Percentiles rank a stretch among this genome's conserved stretches.
Evolutionary conservation across 2,797 vertebrate genomes (phyloP).

Genomic region (Rachycentron canadum): DNA sequence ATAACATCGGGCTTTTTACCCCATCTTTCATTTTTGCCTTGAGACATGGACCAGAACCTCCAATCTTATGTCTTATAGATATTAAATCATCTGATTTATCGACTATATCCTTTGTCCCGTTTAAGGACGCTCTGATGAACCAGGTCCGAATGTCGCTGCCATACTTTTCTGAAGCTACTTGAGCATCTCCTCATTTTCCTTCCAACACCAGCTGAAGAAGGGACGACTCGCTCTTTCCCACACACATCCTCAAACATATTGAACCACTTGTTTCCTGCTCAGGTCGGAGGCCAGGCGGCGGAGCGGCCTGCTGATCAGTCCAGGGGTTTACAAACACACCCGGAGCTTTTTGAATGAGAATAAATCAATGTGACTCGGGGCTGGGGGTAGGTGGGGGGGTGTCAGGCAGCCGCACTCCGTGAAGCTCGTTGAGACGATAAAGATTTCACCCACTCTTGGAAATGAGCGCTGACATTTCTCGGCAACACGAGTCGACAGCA

Average conservation of each 20-base stretch:
- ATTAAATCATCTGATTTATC: too few species aligned
- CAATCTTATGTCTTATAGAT: too few species aligned
- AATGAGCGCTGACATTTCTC: constrained; percentile 30
- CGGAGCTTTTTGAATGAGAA: neutral
- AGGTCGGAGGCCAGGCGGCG: constrained; percentile 3
- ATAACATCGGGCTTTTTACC: too few species aligned
- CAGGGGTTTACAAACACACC: constrained; percentile 24
- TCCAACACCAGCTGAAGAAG: neutral
- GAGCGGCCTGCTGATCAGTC: constrained; percentile 10
- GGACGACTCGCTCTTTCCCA: neutral
- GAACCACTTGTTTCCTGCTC: constrained; percentile 14
- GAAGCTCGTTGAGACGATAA: constrained; percentile 3
- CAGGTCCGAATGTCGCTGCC: neutral
- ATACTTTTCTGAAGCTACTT: neutral
- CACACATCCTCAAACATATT: neutral
- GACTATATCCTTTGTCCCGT: too few species aligned
- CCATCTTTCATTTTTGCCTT: too few species aligned
- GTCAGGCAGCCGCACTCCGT: neutral
- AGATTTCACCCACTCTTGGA: constrained; percentile 37
- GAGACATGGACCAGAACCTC: too few species aligned
- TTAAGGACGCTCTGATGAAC: neutral
- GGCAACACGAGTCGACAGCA: constrained; percentile 30
- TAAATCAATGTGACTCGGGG: neutral
- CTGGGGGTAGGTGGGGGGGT: too few species aligned
- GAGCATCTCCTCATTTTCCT: neutral